These are phyloP conservation scores for Cydia strobilella DNA, from an alignment of 1,140 invertebrate species.

Conservation along the genomic window DNA sequence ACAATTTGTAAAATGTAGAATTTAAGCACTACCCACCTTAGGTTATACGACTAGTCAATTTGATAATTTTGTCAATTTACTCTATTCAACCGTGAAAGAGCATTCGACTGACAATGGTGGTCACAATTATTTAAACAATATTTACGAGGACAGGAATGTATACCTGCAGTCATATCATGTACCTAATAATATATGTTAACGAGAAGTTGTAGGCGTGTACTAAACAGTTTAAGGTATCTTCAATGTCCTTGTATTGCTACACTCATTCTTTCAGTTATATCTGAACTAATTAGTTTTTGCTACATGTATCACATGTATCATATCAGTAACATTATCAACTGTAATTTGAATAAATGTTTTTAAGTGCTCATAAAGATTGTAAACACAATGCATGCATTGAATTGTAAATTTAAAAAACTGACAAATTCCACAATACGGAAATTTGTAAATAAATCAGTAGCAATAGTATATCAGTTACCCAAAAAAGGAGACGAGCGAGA, in stretches of 20 bases:
- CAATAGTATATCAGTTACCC: no score
- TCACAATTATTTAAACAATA: constrained; percentile 1
- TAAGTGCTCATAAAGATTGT: no score
- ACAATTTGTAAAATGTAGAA: neutral
- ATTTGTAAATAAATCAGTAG: no score
- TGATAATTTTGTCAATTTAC: constrained; percentile 46
- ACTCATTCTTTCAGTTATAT: constrained; percentile 40
- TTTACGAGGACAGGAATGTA: neutral
- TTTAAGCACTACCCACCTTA: constrained; percentile 7
- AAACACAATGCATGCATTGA: no score
- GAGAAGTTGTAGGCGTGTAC: neutral
- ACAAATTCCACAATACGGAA: no score
- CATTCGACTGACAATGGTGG: neutral
- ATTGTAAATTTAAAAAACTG: no score
- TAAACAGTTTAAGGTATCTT: neutral
- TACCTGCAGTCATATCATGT: neutral
- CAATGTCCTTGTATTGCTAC: constrained; percentile 18
- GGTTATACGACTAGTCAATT: constrained; percentile 39
- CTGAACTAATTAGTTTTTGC: constrained; percentile 22
- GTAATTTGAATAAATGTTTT: no score
- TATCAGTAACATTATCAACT: no score
- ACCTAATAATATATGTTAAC: no score
- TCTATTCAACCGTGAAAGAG: neutral
- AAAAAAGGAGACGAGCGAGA: no score
- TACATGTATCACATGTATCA: no score